Evolutionary conservation across 2,888 invertebrate genomes (phyloP), one percentile per base, ranked within the genome.

Genomic region (Sminthurides aquaticus): DNA sequence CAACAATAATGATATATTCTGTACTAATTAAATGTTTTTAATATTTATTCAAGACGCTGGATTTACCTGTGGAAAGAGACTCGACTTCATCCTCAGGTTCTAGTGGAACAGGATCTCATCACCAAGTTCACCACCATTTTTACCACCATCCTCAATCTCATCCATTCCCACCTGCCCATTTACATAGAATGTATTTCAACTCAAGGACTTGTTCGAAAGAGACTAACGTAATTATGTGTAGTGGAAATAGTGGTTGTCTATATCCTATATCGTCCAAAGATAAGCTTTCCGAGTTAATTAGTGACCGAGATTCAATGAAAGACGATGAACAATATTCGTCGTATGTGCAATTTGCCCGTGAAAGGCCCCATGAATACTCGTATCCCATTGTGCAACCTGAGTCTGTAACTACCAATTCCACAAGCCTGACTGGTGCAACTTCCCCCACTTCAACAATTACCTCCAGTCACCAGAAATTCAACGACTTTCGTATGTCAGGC

Each of bases 1-100:
- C 20, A 52, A 20, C 22, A 18, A 20, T 20, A 20, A 52, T 18
- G 20, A 8, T 52, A 22, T 20, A 52, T 52, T 15, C 5, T 52
- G 20, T 52, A 52, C 52, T 52, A 52, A 52, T 52, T 15, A 52
- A 18, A 52, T 52, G 5, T 15, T 20, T 68, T 69, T 67, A 72
- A 80, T 79, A 1, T 81, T n/a, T n/a, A n/a, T n/a, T n/a, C n/a
- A n/a, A 93, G 93, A 90, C 92, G 74, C 82, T 94, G 76, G 90
- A 94, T 80, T 85, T 95, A 76, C 89, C 89, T 67, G 84, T 87
- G 77, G 88, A 88, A 77, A 87, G 86, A 77, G 91, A 90, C 77
- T 88, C 89, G 52, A 63, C 63, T 3, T 86, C 87, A 60, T 88
- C 87, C 77, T 88, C 89, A 63, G 88, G 84, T 80, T 86, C 82